Evolutionary conservation across 2,888 invertebrate species (phyloP).

Genomic region (Anodontia alba): DNA sequence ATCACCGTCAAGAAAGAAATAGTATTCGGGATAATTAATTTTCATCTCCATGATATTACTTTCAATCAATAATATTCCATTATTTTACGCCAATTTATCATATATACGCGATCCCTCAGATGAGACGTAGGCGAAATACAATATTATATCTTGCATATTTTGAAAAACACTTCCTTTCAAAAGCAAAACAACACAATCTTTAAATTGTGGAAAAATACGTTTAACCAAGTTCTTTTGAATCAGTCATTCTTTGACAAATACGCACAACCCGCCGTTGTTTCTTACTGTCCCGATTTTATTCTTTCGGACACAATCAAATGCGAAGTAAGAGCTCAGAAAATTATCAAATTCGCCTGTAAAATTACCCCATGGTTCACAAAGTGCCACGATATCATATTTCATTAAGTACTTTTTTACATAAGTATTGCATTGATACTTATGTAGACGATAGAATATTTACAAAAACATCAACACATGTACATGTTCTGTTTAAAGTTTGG

Average conservation of each 20-base stretch:
- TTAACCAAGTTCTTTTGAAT: not conserved
- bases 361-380: conserved; percentile 26
- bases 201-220: conserved; percentile 21
- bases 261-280: conserved; percentile 25
- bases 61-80: conserved; percentile 31
- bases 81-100: conserved; percentile 21
- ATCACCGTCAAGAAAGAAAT: conserved; percentile 32
- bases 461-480: not conserved
- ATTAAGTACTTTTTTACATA: too few relatives aligned
- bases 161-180: conserved; percentile 24
- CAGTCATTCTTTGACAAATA: conserved; percentile 21
- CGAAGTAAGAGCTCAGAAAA: conserved; percentile 13
- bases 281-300: not conserved
- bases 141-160: conserved; percentile 12
- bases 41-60: conserved; percentile 21
- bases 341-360: conserved; percentile 16
- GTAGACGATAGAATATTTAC: conserved; percentile 18
- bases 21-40: too few relatives aligned
- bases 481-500: not conserved
- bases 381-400: too few relatives aligned
- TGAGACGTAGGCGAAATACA: conserved; percentile 14
- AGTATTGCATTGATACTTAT: too few relatives aligned
- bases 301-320: conserved; percentile 25
- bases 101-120: conserved; percentile 32
- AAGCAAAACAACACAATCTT: conserved; percentile 25